Evolutionary conservation across 1,140 invertebrate genomes (phyloP).

Genomic region (Drosophila ercepeae): DNA sequence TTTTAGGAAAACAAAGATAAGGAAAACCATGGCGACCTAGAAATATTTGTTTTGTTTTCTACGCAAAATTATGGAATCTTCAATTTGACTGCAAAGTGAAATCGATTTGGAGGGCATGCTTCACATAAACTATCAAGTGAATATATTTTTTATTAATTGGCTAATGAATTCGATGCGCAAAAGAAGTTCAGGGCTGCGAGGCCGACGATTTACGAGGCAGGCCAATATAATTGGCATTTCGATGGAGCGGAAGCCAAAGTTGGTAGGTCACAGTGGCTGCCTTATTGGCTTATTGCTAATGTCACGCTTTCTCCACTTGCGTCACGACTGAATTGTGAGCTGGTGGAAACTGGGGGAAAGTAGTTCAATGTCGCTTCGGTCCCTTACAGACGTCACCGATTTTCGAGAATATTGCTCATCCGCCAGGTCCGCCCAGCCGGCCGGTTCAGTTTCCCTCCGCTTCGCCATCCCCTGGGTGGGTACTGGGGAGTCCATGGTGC

Average conservation of each 20-base stretch:
- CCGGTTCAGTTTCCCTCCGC: no score
- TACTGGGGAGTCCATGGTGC: background rate
- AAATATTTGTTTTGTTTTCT: no score
- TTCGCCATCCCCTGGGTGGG: no score
- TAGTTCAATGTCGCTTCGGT: slow-evolving; percentile 66
- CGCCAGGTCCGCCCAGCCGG: slow-evolving; percentile 41
- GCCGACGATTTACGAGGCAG: slow-evolving; percentile 32
- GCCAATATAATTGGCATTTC: slow-evolving; percentile 6
- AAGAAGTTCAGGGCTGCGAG: slow-evolving; percentile 33
- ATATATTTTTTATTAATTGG: slow-evolving; percentile 34
- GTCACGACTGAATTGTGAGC: slow-evolving; percentile 41
- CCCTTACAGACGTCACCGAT: slow-evolving; percentile 54
- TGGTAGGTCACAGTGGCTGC: slow-evolving; percentile 24
- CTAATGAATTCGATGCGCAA: slow-evolving; percentile 31
- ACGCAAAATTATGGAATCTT: background rate
- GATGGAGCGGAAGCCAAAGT: slow-evolving; percentile 44
- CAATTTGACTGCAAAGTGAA: background rate
- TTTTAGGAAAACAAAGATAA: background rate
- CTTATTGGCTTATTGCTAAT: slow-evolving; percentile 15
- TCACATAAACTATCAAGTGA: slow-evolving; percentile 12
- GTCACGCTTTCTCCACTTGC: slow-evolving; percentile 29
- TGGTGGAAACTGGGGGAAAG: slow-evolving; percentile 37
- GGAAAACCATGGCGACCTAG: no score
- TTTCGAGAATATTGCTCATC: slow-evolving; percentile 10
- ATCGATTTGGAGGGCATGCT: slow-evolving; percentile 29